phyloP scores from a whole-genome alignment of 2,888 invertebrate genomes.

The Pherbina coryleti region DNA sequence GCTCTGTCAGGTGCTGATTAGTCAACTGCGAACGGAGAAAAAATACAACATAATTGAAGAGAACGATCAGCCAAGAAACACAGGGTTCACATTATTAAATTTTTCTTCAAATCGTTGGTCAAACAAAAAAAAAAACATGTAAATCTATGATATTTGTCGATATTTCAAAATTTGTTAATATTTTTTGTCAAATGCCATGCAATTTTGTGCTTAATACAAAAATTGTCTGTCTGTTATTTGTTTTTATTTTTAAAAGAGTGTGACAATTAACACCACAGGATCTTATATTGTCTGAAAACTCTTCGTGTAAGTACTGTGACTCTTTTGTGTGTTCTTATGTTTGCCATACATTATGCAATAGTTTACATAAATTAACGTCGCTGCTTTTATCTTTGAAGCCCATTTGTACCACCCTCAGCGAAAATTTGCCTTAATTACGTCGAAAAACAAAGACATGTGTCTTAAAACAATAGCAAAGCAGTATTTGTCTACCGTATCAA shows the following conservation, averaged over 20 bases:
- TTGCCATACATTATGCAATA: slow-evolving; percentile 59
- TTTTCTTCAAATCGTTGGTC: too few species aligned
- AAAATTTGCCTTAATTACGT: background rate
- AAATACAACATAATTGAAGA: too few species aligned
- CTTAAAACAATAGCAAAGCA: background rate
- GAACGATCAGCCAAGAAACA: too few species aligned
- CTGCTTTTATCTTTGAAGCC: background rate
- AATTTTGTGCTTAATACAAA: too few species aligned
- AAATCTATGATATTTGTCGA: too few species aligned
- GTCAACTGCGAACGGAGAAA: too few species aligned
- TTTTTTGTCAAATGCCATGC: too few species aligned
- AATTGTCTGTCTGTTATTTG: too few species aligned
- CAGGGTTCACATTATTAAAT: too few species aligned
- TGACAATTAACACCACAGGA: slow-evolving; percentile 45
- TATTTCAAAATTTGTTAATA: too few species aligned
- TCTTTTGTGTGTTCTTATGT: slow-evolving; percentile 36
- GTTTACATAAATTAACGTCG: slow-evolving; percentile 8
- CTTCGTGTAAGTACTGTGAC: background rate
- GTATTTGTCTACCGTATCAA: background rate
- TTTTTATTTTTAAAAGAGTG: background rate
- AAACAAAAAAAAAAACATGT: too few species aligned
- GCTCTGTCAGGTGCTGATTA: too few species aligned
- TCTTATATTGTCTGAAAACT: slow-evolving; percentile 24
- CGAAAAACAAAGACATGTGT: background rate
- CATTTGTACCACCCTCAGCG: slow-evolving; percentile 7